Conservation (phyloP, 2,888 invertebrate species). For the Hetaerina titia region DNA sequence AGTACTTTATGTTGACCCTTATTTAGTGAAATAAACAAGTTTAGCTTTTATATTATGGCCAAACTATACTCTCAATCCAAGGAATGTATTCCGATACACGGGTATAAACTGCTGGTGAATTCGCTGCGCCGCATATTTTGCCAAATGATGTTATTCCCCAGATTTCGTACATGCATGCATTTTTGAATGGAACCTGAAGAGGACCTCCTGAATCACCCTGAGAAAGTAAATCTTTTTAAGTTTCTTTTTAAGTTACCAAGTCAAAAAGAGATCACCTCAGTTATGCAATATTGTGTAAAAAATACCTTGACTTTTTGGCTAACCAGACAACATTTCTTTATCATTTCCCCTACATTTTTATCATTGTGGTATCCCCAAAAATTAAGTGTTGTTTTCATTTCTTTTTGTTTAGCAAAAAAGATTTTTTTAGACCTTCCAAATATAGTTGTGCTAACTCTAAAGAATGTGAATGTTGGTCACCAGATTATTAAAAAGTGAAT, state of each 20-base stretch:
- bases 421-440: too few relatives aligned
- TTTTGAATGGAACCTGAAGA: constrained; percentile 26
- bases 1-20: too few relatives aligned
- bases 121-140: background rate
- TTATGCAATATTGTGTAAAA: background rate
- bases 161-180: background rate
- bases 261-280: background rate
- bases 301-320: too few relatives aligned
- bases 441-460: too few relatives aligned
- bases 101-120: constrained; percentile 15
- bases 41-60: constrained; percentile 70
- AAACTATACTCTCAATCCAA: constrained; percentile 34
- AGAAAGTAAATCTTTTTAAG: constrained; percentile 70
- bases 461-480: too few relatives aligned
- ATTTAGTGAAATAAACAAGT: too few relatives aligned
- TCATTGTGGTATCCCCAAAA: too few relatives aligned
- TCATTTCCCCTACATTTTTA: too few relatives aligned
- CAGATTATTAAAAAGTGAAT: too few relatives aligned
- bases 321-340: too few relatives aligned
- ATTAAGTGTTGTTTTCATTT: too few relatives aligned
- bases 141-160: constrained; percentile 19
- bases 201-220: constrained; percentile 85
- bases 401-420: too few relatives aligned
- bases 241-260: background rate
- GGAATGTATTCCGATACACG: constrained; percentile 12